Conservation (phyloP, 1,140 invertebrate species). For the Araneus ventricosus region DNA sequence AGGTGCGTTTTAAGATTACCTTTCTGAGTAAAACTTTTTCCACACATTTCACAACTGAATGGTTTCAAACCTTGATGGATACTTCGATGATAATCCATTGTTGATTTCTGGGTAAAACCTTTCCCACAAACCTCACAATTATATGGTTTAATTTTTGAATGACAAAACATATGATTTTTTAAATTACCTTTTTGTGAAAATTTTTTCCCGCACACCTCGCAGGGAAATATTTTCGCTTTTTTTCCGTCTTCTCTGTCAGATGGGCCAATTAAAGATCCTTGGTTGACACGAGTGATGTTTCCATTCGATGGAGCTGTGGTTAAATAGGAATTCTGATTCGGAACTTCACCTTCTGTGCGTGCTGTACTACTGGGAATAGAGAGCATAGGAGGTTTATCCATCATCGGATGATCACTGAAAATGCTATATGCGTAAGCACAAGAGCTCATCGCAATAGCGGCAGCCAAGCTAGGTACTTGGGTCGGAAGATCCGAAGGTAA, state of each 20-base stretch:
- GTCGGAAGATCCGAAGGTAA: slow-evolving; percentile 71
- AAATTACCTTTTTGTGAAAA: slow-evolving; percentile 88
- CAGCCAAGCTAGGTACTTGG: slow-evolving; percentile 74
- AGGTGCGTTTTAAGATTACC: slow-evolving; percentile 72
- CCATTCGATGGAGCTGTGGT: slow-evolving; percentile 68
- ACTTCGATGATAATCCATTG: slow-evolving; percentile 95
- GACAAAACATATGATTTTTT: slow-evolving; percentile 97
- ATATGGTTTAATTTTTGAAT: slow-evolving; percentile 95
- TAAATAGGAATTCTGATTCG: slow-evolving; percentile 66
- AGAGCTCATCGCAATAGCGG: slow-evolving; percentile 75
- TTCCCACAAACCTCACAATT: slow-evolving; percentile 93
- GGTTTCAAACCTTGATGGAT: slow-evolving; percentile 95
- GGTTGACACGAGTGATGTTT: slow-evolving; percentile 48
- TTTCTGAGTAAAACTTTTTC: slow-evolving; percentile 77
- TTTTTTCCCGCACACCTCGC: slow-evolving; percentile 85
- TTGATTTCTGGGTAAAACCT: slow-evolving; percentile 93
- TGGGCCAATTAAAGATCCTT: slow-evolving; percentile 8
- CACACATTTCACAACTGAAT: slow-evolving; percentile 83
- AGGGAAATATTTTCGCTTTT: slow-evolving; percentile 78
- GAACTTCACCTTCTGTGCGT: slow-evolving; percentile 68
- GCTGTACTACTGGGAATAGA: slow-evolving; percentile 69
- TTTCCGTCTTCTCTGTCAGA: slow-evolving; percentile 66
- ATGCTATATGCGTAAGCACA: slow-evolving; percentile 75
- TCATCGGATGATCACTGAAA: slow-evolving; percentile 71
- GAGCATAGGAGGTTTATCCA: slow-evolving; percentile 74